Evolutionary conservation across 2,797 vertebrate species (phyloP).

Genomic region (Rallus crepitans): DNA sequence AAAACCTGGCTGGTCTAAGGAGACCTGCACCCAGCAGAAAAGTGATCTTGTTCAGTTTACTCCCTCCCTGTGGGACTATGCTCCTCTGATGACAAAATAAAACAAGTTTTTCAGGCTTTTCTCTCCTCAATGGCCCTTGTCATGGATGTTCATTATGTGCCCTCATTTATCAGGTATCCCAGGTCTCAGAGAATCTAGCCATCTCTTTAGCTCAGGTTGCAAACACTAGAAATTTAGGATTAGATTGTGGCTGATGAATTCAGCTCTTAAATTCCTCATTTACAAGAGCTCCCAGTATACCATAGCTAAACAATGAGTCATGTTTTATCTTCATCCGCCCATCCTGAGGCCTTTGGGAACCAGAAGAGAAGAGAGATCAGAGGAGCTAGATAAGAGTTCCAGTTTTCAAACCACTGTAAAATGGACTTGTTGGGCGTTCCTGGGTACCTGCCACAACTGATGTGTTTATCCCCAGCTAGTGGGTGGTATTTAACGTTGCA

Average conservation of each 20-base stretch:
- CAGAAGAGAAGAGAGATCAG: not conserved
- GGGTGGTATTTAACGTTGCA: not conserved
- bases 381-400: not conserved
- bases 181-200: accelerated
- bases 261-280: not conserved
- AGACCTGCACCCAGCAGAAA: not conserved
- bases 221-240: not conserved
- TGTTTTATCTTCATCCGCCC: not conserved
- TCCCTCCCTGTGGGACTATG: not conserved
- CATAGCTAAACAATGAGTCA: not conserved
- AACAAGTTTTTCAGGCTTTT: not conserved
- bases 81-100: not conserved
- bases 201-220: not conserved
- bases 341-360: not conserved
- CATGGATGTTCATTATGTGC: not conserved
- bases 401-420: not conserved
- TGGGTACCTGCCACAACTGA: not conserved
- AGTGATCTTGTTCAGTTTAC: not conserved
- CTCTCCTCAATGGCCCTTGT: not conserved
- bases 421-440: not conserved
- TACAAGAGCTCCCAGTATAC: not conserved
- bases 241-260: not conserved
- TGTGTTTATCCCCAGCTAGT: accelerated
- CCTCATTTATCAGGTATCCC: not conserved
- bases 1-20: not conserved